Evolutionary conservation across 2,113 vertebrate genomes (phyloP).

Genomic region (Ailuropoda melanoleuca): DNA sequence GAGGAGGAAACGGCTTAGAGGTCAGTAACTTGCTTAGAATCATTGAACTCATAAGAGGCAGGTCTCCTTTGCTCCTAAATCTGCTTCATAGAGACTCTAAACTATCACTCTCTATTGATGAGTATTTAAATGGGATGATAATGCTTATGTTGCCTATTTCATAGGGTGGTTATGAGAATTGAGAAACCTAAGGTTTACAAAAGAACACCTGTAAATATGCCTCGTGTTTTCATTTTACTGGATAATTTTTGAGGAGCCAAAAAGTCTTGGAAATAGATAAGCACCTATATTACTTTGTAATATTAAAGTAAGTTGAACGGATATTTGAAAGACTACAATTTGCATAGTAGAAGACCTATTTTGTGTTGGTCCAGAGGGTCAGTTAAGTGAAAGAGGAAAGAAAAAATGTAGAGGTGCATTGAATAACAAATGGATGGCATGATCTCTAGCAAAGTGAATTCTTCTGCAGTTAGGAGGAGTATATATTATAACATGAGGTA

Average conservation of each 20-base stretch:
- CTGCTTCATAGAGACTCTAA: neutral
- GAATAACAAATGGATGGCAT: neutral
- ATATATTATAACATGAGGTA: neutral
- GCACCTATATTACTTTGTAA: slow-evolving; percentile 6
- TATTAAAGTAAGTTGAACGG: neutral
- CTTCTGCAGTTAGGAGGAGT: neutral
- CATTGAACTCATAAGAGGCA: neutral
- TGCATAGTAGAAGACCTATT: neutral
- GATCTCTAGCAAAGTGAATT: neutral
- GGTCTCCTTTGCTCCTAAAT: neutral
- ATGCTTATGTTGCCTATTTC: slow-evolving; percentile 31
- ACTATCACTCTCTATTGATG: neutral
- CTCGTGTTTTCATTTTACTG: neutral
- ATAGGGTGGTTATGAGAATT: neutral
- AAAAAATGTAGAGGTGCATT: neutral
- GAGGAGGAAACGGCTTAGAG: neutral
- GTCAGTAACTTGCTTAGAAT: neutral
- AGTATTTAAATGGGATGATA: slow-evolving; percentile 27
- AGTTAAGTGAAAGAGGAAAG: neutral
- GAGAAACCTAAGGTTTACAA: slow-evolving; percentile 23
- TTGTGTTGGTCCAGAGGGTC: neutral
- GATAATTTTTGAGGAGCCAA: slow-evolving; percentile 10
- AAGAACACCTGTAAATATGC: neutral
- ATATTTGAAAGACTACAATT: neutral
- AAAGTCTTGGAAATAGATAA: slow-evolving; percentile 46